Conservation (phyloP, 2,888 invertebrate species). For the Mechanitis messenoides region DNA sequence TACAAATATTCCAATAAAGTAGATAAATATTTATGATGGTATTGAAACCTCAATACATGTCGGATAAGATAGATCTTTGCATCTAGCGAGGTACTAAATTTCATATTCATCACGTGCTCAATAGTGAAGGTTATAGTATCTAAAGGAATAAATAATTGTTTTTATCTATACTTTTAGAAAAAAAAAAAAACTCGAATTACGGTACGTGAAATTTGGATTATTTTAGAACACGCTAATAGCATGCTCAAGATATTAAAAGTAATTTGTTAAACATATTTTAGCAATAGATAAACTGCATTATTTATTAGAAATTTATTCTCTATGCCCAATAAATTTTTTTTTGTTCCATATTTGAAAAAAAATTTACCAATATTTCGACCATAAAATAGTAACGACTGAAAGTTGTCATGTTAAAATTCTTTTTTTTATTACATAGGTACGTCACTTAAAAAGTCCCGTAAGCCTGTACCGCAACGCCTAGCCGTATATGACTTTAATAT, state of each 20-base stretch:
- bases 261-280: not conserved
- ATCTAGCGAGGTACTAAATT: not conserved
- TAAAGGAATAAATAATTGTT: slow-evolving; percentile 16
- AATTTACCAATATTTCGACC: too few species aligned
- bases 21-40: slow-evolving; percentile 4
- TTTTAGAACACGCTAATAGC: slow-evolving; percentile 41
- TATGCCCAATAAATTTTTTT: too few species aligned
- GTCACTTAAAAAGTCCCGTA: not conserved
- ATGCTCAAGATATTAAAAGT: not conserved
- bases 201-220: slow-evolving; percentile 42
- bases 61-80: slow-evolving; percentile 2
- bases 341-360: too few species aligned
- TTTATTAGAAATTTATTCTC: too few species aligned
- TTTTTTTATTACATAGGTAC: not conserved
- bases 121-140: slow-evolving; percentile 15
- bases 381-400: too few species aligned
- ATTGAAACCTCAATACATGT: slow-evolving; percentile 6
- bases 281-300: too few species aligned
- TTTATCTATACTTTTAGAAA: slow-evolving; percentile 15
- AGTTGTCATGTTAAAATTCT: too few species aligned
- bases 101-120: slow-evolving; percentile 11
- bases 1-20: slow-evolving; percentile 2
- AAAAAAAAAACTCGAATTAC: slow-evolving; percentile 26
- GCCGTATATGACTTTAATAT: slow-evolving; percentile 55
- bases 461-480: slow-evolving; percentile 13